A percentile compares a stretch with the other conserved stretches of the same genome.
Evolutionary conservation across 2,113 vertebrate species (phyloP).

Genomic region (Misgurnus mizolepis): DNA sequence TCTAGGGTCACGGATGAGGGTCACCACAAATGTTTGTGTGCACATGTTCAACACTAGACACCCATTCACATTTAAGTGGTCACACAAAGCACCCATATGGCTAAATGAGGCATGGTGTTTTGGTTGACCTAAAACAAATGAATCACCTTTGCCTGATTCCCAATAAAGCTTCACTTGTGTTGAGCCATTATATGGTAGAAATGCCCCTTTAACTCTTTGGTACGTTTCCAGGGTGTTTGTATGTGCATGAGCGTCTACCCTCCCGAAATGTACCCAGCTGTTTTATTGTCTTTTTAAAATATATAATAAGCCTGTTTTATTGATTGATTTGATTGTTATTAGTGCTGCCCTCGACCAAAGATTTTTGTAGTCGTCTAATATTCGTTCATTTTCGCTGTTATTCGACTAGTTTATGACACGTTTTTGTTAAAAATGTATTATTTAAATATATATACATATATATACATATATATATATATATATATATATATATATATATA

Average conservation of each 20-base stretch:
- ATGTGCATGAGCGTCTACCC: background rate
- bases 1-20: constrained; percentile 61
- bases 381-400: too few species aligned
- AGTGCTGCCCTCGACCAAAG: too few species aligned
- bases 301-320: background rate
- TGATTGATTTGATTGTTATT: too few species aligned
- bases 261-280: background rate
- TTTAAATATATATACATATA: too few species aligned
- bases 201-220: background rate
- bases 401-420: too few species aligned
- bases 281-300: background rate
- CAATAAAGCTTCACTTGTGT: background rate
- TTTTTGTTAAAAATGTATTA: too few species aligned
- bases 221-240: too few species aligned
- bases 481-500: too few species aligned
- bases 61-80: constrained; percentile 63
- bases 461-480: too few species aligned
- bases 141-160: too few species aligned
- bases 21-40: constrained; percentile 66
- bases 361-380: too few species aligned
- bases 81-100: constrained; percentile 56
- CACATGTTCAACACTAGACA: constrained; percentile 61
- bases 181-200: too few species aligned
- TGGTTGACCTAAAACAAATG: constrained; percentile 48
- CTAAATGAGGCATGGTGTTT: constrained; percentile 58